Percentiles rank a stretch among this genome's conserved stretches.
Evolutionary conservation across 2,888 invertebrate species (phyloP).

Genomic region (Drosophila niveifrons): DNA sequence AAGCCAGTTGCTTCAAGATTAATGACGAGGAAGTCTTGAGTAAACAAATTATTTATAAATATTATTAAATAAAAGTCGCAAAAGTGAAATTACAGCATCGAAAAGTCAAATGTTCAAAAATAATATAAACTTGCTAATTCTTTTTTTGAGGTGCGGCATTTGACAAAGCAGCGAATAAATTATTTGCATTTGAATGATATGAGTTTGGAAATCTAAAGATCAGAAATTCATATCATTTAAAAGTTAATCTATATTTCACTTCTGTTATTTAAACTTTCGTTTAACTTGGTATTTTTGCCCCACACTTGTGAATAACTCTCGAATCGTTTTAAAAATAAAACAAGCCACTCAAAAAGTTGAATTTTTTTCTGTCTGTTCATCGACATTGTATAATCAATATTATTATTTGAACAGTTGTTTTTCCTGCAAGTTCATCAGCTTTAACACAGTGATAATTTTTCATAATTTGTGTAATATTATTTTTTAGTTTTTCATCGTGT

Average conservation of each 20-base stretch:
- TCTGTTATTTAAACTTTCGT: constrained; percentile 4
- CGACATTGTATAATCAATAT: constrained; percentile 47
- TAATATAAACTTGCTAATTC: constrained; percentile 22
- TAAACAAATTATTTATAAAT: constrained; percentile 22
- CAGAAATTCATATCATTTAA: neutral
- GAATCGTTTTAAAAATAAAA: constrained; percentile 36
- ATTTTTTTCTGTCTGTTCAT: neutral
- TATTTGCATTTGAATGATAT: constrained; percentile 23
- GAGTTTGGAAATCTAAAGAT: constrained; percentile 1
- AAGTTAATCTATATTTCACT: neutral
- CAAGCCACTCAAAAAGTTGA: constrained; percentile 20
- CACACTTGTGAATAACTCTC: constrained; percentile 20
- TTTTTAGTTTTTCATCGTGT: constrained; percentile 41
- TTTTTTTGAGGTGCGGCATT: constrained; percentile 19
- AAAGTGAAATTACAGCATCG: constrained; percentile 46
- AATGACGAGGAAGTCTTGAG: constrained; percentile 59
- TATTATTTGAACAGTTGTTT: constrained; percentile 58
- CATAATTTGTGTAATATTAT: constrained; percentile 38
- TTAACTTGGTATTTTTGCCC: neutral
- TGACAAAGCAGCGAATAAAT: neutral
- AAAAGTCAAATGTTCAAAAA: constrained; percentile 2
- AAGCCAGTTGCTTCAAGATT: constrained; percentile 40
- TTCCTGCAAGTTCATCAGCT: constrained; percentile 50
- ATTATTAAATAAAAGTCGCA: constrained; percentile 30
- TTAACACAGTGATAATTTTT: constrained; percentile 51